These are phyloP conservation scores for Amazona guildingii DNA, from an alignment of 2,113 vertebrate genomes.

Conservation along the genomic window DNA sequence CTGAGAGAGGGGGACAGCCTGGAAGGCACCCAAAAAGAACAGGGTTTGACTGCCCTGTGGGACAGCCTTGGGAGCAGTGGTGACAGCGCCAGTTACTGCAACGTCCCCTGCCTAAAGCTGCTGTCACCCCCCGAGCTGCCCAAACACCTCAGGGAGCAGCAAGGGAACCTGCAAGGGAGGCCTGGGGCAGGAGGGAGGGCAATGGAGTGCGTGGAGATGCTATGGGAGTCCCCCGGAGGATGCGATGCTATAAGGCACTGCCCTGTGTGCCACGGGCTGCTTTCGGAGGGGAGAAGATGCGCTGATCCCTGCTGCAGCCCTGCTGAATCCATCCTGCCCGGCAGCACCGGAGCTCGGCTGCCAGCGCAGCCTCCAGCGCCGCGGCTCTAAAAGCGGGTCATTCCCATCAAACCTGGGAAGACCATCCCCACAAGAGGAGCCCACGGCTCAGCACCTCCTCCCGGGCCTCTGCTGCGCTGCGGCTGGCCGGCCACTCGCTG, in stretches of 20 bases:
- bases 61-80: not conserved
- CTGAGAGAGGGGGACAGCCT: not conserved
- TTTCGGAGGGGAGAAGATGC: not conserved
- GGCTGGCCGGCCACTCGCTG: not conserved
- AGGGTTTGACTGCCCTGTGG: not conserved
- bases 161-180: not conserved
- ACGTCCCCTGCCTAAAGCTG: not conserved
- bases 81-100: not conserved
- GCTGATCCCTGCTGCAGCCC: not conserved
- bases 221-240: not conserved
- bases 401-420: not conserved
- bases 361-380: not conserved
- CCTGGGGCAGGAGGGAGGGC: not conserved
- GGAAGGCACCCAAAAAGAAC: not conserved
- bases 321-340: not conserved
- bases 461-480: not conserved
- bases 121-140: not conserved
- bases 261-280: not conserved
- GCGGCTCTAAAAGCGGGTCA: not conserved
- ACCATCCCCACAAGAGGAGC: not conserved
- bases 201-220: fast-evolving
- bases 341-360: not conserved
- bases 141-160: not conserved
- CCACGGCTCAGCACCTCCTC: not conserved
- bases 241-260: not conserved